These are phyloP conservation scores for Orthosia incerta DNA, from an alignment of 2,888 invertebrate genomes.

Conservation along the genomic window DNA sequence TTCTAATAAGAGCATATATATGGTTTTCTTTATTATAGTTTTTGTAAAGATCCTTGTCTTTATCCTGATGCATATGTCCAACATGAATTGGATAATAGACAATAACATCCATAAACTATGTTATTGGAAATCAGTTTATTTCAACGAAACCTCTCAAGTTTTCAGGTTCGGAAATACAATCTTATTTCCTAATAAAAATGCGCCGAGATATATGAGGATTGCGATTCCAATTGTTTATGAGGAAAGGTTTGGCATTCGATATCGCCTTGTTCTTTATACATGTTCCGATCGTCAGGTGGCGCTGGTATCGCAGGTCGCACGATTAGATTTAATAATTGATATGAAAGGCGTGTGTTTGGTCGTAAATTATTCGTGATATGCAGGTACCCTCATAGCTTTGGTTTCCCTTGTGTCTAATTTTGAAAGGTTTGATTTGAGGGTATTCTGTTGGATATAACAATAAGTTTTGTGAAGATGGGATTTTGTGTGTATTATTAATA, in stretches of 20 bases:
- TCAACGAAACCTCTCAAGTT: background rate
- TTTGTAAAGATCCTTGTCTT: background rate
- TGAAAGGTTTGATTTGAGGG: slow-evolving; percentile 5
- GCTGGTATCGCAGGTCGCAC: slow-evolving; percentile 7
- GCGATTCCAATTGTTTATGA: slow-evolving; percentile 7
- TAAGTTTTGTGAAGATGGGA: background rate
- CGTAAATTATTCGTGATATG: slow-evolving; percentile 28
- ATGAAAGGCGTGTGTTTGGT: slow-evolving; percentile 6
- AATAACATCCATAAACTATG: slow-evolving; percentile 6
- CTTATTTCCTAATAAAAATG: slow-evolving; percentile 12
- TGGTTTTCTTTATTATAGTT: background rate
- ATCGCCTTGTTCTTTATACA: slow-evolving; percentile 6
- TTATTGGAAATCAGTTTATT: slow-evolving; percentile 9
- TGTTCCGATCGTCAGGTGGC: slow-evolving; percentile 5
- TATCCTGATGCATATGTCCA: slow-evolving; percentile 18
- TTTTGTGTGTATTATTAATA: slow-evolving; percentile 13
- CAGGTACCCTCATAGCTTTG: slow-evolving; percentile 6
- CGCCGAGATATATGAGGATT: background rate
- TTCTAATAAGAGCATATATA: background rate
- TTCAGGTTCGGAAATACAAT: slow-evolving; percentile 9
- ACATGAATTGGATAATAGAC: slow-evolving; percentile 10
- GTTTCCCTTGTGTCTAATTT: slow-evolving; percentile 3
- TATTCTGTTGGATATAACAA: background rate
- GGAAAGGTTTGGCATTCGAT: slow-evolving; percentile 14
- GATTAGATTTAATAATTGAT: slow-evolving; percentile 45